A percentile compares a stretch with the other conserved stretches of the same genome.
Conservation (phyloP, 1,140 invertebrate genomes). For the Aplysia californica region DNA sequence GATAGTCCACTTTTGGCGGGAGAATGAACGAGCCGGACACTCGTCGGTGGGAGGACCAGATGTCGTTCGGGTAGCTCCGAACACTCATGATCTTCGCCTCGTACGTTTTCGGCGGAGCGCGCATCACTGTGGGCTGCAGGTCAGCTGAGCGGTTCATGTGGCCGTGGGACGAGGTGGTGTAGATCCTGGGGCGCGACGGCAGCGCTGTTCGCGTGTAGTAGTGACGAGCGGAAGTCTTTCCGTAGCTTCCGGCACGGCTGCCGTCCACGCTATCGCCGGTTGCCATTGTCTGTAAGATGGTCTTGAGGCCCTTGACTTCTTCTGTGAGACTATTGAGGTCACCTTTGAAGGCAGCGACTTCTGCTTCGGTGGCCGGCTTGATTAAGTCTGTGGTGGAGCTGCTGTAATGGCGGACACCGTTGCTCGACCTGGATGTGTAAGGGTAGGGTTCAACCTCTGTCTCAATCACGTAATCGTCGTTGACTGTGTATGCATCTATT, state of each 20-base stretch:
- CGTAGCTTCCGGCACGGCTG: neutral
- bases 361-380: neutral
- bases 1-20: neutral
- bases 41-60: neutral
- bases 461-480: neutral
- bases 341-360: neutral
- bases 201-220: too few relatives aligned
- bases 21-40: slow-evolving; percentile 4
- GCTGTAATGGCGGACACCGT: neutral
- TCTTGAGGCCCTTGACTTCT: neutral
- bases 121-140: neutral
- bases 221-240: too few relatives aligned
- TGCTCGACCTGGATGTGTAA: neutral
- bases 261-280: neutral
- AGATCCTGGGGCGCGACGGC: neutral
- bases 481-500: neutral
- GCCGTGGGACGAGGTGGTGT: neutral
- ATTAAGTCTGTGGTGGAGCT: neutral
- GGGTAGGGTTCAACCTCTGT: neutral
- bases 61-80: neutral
- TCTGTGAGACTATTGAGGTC: neutral
- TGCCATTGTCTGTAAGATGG: neutral
- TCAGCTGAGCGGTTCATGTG: neutral
- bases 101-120: neutral
- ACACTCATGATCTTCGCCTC: neutral